Conservation (phyloP, 2,888 invertebrate species). For the Leucophenga montana region DNA sequence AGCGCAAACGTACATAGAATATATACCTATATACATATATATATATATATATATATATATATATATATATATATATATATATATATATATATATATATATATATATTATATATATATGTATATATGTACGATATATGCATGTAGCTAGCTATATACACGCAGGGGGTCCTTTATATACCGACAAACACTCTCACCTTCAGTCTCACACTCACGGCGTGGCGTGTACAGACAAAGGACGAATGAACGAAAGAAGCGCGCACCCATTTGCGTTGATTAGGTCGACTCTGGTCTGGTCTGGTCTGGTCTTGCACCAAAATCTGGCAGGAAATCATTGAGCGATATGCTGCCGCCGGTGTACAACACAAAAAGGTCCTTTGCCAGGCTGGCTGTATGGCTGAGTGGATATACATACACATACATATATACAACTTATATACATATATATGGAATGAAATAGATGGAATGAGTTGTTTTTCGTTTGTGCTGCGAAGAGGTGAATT, state of each 20-base stretch:
- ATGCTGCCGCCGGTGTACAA: not conserved
- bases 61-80: constrained; percentile 10
- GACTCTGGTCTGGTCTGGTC: too few species aligned
- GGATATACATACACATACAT: too few species aligned
- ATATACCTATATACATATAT: constrained; percentile 1
- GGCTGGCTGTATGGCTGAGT: too few species aligned
- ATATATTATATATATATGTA: constrained; percentile 13
- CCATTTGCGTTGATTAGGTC: constrained; percentile 27
- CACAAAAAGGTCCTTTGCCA: constrained; percentile 7
- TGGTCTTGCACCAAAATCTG: too few species aligned
- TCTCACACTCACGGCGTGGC: constrained; percentile 8
- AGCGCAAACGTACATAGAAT: constrained; percentile 7
- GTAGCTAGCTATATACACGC: constrained; percentile 27
- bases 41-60: constrained; percentile 24
- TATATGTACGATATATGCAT: constrained; percentile 14
- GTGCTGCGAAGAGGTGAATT: not conserved
- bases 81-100: too few species aligned
- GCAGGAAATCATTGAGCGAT: not conserved
- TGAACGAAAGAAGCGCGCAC: not conserved
- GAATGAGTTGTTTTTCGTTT: not conserved
- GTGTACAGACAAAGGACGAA: constrained; percentile 4
- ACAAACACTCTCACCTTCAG: constrained; percentile 34
- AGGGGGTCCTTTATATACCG: constrained; percentile 25
- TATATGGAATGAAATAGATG: too few species aligned
- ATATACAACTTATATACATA: too few species aligned